Conservation (phyloP, 2,888 invertebrate genomes). For the Chalcosyrphus nemorum region DNA sequence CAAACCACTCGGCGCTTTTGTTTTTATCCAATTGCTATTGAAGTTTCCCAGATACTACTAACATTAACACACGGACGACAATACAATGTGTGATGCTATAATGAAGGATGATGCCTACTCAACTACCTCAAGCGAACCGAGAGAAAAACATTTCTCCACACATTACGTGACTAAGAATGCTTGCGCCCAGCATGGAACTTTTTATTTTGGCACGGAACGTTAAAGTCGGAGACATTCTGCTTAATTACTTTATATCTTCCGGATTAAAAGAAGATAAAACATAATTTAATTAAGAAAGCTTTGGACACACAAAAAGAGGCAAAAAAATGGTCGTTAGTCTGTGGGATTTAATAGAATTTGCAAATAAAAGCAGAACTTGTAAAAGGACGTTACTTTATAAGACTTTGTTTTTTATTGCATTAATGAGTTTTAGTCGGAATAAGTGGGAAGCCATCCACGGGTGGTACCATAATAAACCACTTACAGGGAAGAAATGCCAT, state of each 20-base stretch:
- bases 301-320: neutral
- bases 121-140: neutral
- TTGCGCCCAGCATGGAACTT: neutral
- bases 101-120: neutral
- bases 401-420: neutral
- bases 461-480: too few species aligned
- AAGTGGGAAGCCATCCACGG: neutral
- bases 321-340: slow-evolving; percentile 15
- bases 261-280: slow-evolving; percentile 48
- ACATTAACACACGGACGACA: neutral
- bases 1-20: too few species aligned
- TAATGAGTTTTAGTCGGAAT: neutral
- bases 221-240: slow-evolving; percentile 35
- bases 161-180: slow-evolving; percentile 1
- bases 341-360: slow-evolving; percentile 6
- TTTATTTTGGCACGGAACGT: slow-evolving; percentile 1
- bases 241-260: slow-evolving; percentile 47
- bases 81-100: neutral
- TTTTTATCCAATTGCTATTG: neutral
- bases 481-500: too few species aligned
- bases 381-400: neutral
- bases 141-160: neutral
- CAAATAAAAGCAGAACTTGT: neutral
- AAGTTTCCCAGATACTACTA: neutral
- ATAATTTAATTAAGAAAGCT: slow-evolving; percentile 52